phyloP scores from a whole-genome alignment of 2,797 vertebrate species.

The Avahi laniger region DNA sequence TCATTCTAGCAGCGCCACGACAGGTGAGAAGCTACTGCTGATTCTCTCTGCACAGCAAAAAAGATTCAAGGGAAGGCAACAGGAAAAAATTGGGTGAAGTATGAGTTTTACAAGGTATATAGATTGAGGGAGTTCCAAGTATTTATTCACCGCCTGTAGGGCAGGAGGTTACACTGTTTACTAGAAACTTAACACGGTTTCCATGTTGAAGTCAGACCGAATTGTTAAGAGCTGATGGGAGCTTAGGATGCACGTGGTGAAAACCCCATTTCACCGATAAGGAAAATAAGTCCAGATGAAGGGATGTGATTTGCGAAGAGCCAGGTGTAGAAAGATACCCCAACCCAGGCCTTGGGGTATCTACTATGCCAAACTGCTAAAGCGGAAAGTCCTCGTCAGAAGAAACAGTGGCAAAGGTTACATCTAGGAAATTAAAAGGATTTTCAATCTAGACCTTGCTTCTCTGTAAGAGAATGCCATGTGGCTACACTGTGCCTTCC shows the following conservation, averaged over 20 bases:
- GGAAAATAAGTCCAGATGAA: neutral
- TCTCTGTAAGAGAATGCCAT: neutral
- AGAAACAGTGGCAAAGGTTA: neutral
- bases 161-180: neutral
- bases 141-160: neutral
- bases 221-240: neutral
- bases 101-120: neutral
- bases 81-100: neutral
- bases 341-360: neutral
- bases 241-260: neutral
- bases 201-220: neutral
- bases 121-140: neutral
- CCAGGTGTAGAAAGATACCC: neutral
- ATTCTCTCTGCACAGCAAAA: neutral
- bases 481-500: neutral
- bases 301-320: neutral
- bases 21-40: neutral
- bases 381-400: neutral
- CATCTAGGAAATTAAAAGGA: neutral
- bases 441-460: neutral
- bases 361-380: no score
- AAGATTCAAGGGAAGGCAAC: neutral
- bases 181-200: neutral
- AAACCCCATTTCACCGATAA: neutral
- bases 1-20: neutral